phyloP scores from a whole-genome alignment of 2,113 vertebrate genomes.

The Ceyx cyanopectus region DNA sequence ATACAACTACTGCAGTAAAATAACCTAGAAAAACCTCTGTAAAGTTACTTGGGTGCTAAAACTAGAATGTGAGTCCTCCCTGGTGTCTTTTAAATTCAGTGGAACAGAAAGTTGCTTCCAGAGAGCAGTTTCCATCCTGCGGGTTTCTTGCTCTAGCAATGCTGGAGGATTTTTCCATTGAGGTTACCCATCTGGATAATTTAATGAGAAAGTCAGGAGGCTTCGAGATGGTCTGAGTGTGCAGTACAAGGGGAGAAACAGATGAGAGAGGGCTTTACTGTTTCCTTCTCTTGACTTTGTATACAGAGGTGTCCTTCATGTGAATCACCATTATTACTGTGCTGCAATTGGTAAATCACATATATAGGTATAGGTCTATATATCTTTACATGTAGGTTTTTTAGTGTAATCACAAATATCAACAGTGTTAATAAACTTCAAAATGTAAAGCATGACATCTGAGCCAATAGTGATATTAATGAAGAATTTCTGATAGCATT shows the following conservation, averaged over 20 bases:
- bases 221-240: background rate
- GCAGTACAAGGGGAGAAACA: accelerated
- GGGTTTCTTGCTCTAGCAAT: background rate
- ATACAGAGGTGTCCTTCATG: background rate
- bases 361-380: background rate
- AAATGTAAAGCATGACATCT: background rate
- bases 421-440: background rate
- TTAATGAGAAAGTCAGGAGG: background rate
- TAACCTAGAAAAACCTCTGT: background rate
- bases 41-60: background rate
- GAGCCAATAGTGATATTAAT: background rate
- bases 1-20: background rate
- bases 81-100: background rate
- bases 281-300: background rate
- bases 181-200: background rate
- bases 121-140: background rate
- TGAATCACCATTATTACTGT: background rate
- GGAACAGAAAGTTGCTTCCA: background rate
- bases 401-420: background rate
- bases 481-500: background rate
- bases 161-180: background rate
- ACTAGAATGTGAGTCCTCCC: background rate
- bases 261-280: background rate
- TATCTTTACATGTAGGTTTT: background rate
- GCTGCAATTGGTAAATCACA: background rate